Evolutionary conservation across 2,113 vertebrate genomes (phyloP).

Genomic region (Podocnemis expansa): DNA sequence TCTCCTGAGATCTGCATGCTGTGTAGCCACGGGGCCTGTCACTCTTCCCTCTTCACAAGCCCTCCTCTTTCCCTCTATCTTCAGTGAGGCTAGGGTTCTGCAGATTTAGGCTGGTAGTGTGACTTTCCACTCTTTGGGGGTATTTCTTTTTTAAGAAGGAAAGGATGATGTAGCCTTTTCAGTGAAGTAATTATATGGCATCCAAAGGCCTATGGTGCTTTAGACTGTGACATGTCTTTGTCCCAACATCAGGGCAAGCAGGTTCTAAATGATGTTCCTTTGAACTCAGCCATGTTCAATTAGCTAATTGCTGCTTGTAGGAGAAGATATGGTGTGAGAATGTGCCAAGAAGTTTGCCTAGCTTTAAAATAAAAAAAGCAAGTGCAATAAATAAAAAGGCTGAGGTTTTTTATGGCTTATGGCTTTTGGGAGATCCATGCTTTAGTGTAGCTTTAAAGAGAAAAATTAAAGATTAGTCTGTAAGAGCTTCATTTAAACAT

Average conservation of each 20-base stretch:
- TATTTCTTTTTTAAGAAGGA: background rate
- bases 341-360: background rate
- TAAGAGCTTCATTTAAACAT: conserved; percentile 63
- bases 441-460: conserved; percentile 44
- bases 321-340: background rate
- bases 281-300: background rate
- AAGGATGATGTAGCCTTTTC: background rate
- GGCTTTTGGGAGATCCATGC: conserved; percentile 21
- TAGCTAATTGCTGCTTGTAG: background rate
- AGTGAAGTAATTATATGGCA: background rate
- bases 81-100: background rate
- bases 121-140: background rate
- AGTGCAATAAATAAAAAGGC: conserved; percentile 12
- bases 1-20: background rate
- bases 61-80: background rate
- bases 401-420: background rate
- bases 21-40: too few species aligned
- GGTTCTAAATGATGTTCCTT: fast-evolving
- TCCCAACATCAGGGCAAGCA: background rate
- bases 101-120: background rate
- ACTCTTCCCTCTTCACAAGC: background rate
- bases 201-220: fast-evolving
- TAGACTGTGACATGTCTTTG: background rate
- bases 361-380: conserved; percentile 26
- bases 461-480: conserved; percentile 67